Evolutionary conservation across 1,140 invertebrate species (phyloP).

Genomic region (Thaumetopoea pityocampa): DNA sequence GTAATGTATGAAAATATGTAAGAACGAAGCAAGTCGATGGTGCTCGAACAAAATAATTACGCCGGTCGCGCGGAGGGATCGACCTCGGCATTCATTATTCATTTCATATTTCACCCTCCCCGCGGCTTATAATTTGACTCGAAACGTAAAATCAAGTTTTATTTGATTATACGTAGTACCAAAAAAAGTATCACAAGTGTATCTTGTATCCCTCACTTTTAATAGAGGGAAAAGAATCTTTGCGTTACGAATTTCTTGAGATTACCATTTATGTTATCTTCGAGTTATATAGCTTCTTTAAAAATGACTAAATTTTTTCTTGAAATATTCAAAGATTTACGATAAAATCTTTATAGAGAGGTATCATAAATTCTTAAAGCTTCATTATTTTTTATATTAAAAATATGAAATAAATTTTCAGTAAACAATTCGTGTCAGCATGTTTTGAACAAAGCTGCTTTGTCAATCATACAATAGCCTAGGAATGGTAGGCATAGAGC

Average conservation of each 20-base stretch:
- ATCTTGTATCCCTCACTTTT: constrained; percentile 54
- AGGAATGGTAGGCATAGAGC: constrained; percentile 48
- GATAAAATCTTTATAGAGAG: too few species aligned
- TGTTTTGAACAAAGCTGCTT: constrained; percentile 53
- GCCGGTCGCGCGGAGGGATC: constrained; percentile 66
- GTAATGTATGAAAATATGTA: constrained; percentile 75
- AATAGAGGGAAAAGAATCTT: constrained; percentile 43
- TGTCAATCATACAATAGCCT: constrained; percentile 60
- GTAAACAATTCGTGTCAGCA: constrained; percentile 26
- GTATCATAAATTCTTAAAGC: too few species aligned
- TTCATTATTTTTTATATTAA: constrained; percentile 10
- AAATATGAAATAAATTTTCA: constrained; percentile 4
- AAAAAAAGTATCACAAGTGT: constrained; percentile 46
- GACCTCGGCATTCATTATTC: constrained; percentile 72
- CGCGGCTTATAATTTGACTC: constrained; percentile 73
- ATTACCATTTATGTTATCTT: constrained; percentile 26
- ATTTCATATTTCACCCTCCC: constrained; percentile 72
- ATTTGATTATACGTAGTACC: constrained; percentile 68
- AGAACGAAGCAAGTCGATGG: constrained; percentile 74
- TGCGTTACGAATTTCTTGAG: constrained; percentile 32
- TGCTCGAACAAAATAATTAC: constrained; percentile 75
- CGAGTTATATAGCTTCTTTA: constrained; percentile 10
- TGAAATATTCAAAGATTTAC: constrained; percentile 3
- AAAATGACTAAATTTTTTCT: constrained; percentile 6
- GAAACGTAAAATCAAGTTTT: constrained; percentile 75